Percentiles rank a stretch among this genome's conserved stretches.
Evolutionary conservation across 2,797 vertebrate species (phyloP).

Genomic region (Sebastolobus alascanus): DNA sequence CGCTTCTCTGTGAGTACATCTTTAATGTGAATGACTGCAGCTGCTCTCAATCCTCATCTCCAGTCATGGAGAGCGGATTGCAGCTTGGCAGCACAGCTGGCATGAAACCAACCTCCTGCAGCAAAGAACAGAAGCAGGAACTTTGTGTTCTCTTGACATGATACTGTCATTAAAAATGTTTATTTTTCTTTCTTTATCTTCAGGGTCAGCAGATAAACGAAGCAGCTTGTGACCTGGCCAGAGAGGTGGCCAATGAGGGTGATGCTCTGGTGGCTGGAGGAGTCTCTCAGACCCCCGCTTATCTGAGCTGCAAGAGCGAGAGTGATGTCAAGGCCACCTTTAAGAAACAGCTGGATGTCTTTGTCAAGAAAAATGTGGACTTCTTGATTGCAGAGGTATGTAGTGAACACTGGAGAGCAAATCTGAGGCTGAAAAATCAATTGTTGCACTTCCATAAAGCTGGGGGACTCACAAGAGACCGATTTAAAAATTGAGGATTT

Average conservation of each 20-base stretch:
- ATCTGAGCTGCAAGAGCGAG: slow-evolving; percentile 95
- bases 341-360: slow-evolving; percentile 91
- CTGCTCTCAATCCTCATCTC: slow-evolving; percentile 14
- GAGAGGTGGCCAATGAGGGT: slow-evolving; percentile 92
- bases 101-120: background rate
- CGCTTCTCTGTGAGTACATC: slow-evolving; percentile 78
- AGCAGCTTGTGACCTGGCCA: slow-evolving; percentile 96
- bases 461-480: background rate
- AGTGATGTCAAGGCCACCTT: slow-evolving; percentile 91
- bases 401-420: background rate
- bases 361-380: slow-evolving; percentile 93
- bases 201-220: slow-evolving; percentile 94
- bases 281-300: slow-evolving; percentile 95
- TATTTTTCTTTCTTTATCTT: background rate
- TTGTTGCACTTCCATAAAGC: background rate
- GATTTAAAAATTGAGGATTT: background rate
- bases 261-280: slow-evolving; percentile 96
- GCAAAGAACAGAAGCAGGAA: background rate
- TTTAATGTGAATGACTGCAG: slow-evolving; percentile 14
- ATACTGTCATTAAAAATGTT: background rate
- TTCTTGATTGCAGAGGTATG: slow-evolving; percentile 96
- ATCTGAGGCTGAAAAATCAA: background rate
- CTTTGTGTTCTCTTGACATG: background rate
- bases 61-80: background rate
- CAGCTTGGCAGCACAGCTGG: slow-evolving; percentile 16